phyloP scores from a whole-genome alignment of 2,113 vertebrate genomes.

The Beaufortia kweichowensis region DNA sequence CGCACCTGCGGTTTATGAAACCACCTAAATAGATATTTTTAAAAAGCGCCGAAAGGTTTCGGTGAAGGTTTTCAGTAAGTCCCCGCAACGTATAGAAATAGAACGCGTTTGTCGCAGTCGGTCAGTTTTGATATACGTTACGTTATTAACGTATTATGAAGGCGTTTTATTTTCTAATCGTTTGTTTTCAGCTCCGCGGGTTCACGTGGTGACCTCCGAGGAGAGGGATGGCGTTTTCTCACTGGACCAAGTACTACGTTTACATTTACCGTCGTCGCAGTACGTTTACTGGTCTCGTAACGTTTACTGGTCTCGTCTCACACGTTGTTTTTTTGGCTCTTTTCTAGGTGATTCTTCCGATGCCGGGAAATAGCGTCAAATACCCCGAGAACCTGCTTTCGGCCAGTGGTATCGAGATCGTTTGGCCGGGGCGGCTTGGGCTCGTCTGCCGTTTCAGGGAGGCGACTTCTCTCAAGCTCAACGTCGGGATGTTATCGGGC shows the following conservation, averaged over 20 bases:
- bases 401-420: constrained; percentile 80
- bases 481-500: constrained; percentile 90
- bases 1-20: too few relatives aligned
- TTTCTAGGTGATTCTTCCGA: constrained; percentile 87
- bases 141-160: too few relatives aligned
- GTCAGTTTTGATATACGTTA: too few relatives aligned
- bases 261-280: too few relatives aligned
- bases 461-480: constrained; percentile 83
- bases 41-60: too few relatives aligned
- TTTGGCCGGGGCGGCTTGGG: constrained; percentile 79
- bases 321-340: not conserved
- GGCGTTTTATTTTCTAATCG: too few relatives aligned
- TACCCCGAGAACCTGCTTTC: constrained; percentile 82
- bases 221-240: constrained; percentile 63
- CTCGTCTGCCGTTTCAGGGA: constrained; percentile 80
- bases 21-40: too few relatives aligned
- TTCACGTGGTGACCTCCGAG: constrained; percentile 73
- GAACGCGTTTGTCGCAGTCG: too few relatives aligned
- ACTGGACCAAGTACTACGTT: constrained; percentile 65
- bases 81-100: too few relatives aligned
- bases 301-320: not conserved
- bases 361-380: constrained; percentile 86
- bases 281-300: too few relatives aligned
- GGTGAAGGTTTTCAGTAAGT: too few relatives aligned
- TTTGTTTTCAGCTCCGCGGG: constrained; percentile 51